A percentile compares a stretch with the other conserved stretches of the same genome.
phyloP scores from a whole-genome alignment of 2,113 vertebrate genomes.

The Larimichthys crocea region DNA sequence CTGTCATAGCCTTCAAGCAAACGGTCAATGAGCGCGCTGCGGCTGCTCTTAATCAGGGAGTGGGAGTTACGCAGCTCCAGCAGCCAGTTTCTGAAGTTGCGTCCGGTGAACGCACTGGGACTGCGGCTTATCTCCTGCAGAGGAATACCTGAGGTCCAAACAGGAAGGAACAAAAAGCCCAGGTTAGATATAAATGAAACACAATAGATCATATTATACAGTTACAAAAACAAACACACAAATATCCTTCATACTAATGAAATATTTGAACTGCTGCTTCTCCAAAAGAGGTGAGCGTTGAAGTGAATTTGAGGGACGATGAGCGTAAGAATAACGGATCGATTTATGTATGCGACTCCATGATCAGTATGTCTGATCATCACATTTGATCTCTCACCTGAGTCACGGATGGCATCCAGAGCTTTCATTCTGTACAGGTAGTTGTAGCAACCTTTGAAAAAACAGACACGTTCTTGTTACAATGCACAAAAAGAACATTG shows the following conservation, averaged over 20 bases:
- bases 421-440: slow-evolving; percentile 98
- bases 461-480: not conserved
- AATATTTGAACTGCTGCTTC: not conserved
- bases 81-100: slow-evolving; percentile 91
- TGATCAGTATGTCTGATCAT: not conserved
- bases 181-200: not conserved
- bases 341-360: not conserved
- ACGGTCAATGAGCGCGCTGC: slow-evolving; percentile 89
- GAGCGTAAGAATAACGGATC: not conserved
- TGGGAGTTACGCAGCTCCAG: slow-evolving; percentile 91
- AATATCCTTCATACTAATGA: not conserved
- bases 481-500: not conserved
- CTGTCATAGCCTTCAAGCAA: slow-evolving; percentile 93
- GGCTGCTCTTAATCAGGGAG: slow-evolving; percentile 89
- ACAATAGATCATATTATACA: not conserved
- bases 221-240: not conserved
- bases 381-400: slow-evolving; percentile 81
- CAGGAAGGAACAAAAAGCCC: slow-evolving; percentile 11
- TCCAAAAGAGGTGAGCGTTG: not conserved
- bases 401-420: slow-evolving; percentile 92
- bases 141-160: slow-evolving; percentile 85
- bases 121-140: slow-evolving; percentile 86
- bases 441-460: slow-evolving; percentile 89
- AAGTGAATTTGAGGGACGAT: not conserved
- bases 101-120: slow-evolving; percentile 89